Conservation (phyloP, 2,888 invertebrate species). For the Agonopterix arenella region DNA sequence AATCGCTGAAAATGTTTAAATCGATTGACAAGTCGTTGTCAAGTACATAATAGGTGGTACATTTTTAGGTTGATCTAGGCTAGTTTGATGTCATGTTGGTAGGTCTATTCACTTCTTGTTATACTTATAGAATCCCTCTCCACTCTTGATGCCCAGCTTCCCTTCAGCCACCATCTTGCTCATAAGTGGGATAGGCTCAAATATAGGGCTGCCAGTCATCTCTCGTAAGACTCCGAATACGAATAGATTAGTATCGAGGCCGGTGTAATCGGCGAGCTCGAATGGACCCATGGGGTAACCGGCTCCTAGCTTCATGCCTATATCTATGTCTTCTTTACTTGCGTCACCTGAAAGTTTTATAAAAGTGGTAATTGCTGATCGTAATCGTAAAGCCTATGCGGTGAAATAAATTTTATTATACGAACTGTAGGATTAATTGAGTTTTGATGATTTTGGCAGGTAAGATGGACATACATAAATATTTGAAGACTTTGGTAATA, state of each 20-base stretch:
- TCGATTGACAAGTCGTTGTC: too few relatives aligned
- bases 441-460: too few relatives aligned
- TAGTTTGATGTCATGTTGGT: too few relatives aligned
- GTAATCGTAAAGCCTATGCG: too few relatives aligned
- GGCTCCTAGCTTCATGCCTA: slow-evolving; percentile 94
- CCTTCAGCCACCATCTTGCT: slow-evolving; percentile 85
- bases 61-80: too few relatives aligned
- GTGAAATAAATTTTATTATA: too few relatives aligned
- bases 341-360: slow-evolving; percentile 75
- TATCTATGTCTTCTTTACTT: slow-evolving; percentile 87
- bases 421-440: too few relatives aligned
- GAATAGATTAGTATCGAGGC: slow-evolving; percentile 86
- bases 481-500: too few relatives aligned
- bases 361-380: too few relatives aligned
- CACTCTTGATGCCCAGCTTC: slow-evolving; percentile 87
- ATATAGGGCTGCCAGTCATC: slow-evolving; percentile 67
- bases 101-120: slow-evolving; percentile 46
- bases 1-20: too few relatives aligned
- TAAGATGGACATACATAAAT: too few relatives aligned
- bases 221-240: slow-evolving; percentile 89
- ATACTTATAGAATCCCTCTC: slow-evolving; percentile 90
- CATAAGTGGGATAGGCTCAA: slow-evolving; percentile 76
- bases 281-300: slow-evolving; percentile 95
- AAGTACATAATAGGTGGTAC: too few relatives aligned
- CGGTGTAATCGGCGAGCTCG: slow-evolving; percentile 90